Base-by-base conservation (phyloP, 2,797 vertebrate genomes). In the Galago senegalensis region DNA sequence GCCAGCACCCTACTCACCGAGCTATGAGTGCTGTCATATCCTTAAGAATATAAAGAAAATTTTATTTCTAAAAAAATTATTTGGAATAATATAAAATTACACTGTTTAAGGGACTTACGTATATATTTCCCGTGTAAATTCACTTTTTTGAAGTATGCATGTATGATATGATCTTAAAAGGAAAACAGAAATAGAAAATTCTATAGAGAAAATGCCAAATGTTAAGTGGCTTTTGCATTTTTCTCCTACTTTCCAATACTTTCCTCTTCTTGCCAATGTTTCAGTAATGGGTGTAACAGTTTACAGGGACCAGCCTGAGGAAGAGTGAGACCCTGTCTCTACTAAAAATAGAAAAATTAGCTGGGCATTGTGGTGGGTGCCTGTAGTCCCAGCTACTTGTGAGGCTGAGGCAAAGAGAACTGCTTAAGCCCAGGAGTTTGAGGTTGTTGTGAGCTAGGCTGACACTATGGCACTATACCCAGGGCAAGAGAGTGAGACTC, bases 41-140 rank as follows among this genome's bases (percentile, higher is more conserved):
- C 69, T 13, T 90, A 87, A 89, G 58, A 93, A 73, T 53, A 90
- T 27, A 88, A 46, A 46, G 58, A n/a, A 23, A 73, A 34, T 88
- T 46, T 92, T 65, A 34, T 60, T 90, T 91, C 40, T 46, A 58
- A 92, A 92, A 92, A 86, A 85, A 25, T n/a, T 11, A n/a, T 72
- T 79, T 60, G 69, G 34, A 87, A 70, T 75, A 86, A 61, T 63
- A 53, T 77, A 82, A 61, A 60, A 65, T 49, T 81, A 81, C 20
- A 65, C 46, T 89, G 79, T 83, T 93, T 70, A 43, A 85, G 61
- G 58, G 20, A 70, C 29, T 84, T 80, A 84, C 56, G 37, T 87
- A 80, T 60, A 10, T 87, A 87, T 89, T 93, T 92, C 27, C 31
- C 89, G 5, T 88, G 29, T 84, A 84, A 34, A 58, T 76, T 60